Evolutionary conservation across 2,797 vertebrate genomes (phyloP), one percentile per base, ranked within the genome.

Genomic region (Tangara arthus): DNA sequence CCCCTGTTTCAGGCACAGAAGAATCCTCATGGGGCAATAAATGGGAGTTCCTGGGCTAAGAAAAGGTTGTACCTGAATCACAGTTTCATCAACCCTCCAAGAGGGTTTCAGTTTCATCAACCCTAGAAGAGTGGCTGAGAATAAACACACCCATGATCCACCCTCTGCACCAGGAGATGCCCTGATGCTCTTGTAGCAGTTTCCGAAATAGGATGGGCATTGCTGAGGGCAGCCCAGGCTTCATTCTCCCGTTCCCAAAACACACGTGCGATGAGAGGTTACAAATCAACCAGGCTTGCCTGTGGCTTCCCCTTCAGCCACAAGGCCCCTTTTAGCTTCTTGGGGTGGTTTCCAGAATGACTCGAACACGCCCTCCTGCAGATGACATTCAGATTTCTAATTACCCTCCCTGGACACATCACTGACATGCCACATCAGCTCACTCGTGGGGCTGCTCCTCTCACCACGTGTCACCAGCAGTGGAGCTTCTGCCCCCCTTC

Each of bases 291-390:
- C 46, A 59, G 66, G 47, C 87, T 82, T 82, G 49, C 34, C 52
- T 90, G 82, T 66, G 93, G 90, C 92, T 95, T 95, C 35, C 39
- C 59, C 50, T 80, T 90, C 81, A 77, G 90, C 90, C 96, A 92
- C 86, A 92, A 92, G 44, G 55, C 56, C 73, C 22, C 56, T 92
- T 94, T 93, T 87, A 91, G 71, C 52, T 82, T 34, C 78, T 66
- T 30, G 34, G 53, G 41, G 55, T 69, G 76, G 91, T 93, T 96
- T 94, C 39, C 8, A 75, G 73, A 65, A 61, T 0, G 61, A 49
- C 35, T 12, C 0, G 1, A 49, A 80, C 77, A 93, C 70, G 11
- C 78, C 88, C 88, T 89, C 49, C 70, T 50, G 75, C 60, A 60
- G 42, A 70, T 46, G 85, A 63, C 22, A 47, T 12, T 47, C 30